Conservation (phyloP, 2,113 vertebrate species). For the Thamnaconus septentrionalis region DNA sequence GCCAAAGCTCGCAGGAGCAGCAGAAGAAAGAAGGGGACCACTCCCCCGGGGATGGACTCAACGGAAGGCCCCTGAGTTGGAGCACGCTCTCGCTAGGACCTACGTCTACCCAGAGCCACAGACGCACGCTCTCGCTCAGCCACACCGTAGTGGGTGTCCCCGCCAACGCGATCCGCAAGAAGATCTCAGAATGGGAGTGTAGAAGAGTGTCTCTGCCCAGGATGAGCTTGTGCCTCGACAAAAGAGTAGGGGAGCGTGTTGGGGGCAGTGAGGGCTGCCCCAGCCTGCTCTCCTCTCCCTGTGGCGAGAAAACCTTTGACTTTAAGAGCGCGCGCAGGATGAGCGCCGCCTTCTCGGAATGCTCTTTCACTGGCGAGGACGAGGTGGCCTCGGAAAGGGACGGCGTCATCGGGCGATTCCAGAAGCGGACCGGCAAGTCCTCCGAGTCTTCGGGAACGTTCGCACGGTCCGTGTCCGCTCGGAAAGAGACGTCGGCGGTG, state of each 20-base stretch:
- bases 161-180: constrained; percentile 85
- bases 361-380: constrained; percentile 93
- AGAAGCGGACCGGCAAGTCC: constrained; percentile 82
- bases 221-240: constrained; percentile 85
- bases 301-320: constrained; percentile 92
- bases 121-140: constrained; percentile 79
- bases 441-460: constrained; percentile 77
- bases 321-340: constrained; percentile 92
- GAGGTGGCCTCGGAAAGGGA: constrained; percentile 85
- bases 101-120: constrained; percentile 73
- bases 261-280: constrained; percentile 88
- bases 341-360: constrained; percentile 95
- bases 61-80: constrained; percentile 72
- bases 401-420: constrained; percentile 76
- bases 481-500: constrained; percentile 92
- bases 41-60: constrained; percentile 74
- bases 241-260: constrained; percentile 80
- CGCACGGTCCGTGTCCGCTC: constrained; percentile 77
- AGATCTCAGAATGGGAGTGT: constrained; percentile 98
- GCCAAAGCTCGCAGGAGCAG: constrained; percentile 43
- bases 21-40: constrained; percentile 56
- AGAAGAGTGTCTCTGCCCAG: constrained; percentile 83
- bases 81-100: constrained; percentile 84
- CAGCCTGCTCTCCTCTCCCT: constrained; percentile 88
- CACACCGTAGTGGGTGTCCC: constrained; percentile 76